Evolutionary conservation across 2,888 invertebrate genomes (phyloP).

Genomic region (Noctua pronuba): DNA sequence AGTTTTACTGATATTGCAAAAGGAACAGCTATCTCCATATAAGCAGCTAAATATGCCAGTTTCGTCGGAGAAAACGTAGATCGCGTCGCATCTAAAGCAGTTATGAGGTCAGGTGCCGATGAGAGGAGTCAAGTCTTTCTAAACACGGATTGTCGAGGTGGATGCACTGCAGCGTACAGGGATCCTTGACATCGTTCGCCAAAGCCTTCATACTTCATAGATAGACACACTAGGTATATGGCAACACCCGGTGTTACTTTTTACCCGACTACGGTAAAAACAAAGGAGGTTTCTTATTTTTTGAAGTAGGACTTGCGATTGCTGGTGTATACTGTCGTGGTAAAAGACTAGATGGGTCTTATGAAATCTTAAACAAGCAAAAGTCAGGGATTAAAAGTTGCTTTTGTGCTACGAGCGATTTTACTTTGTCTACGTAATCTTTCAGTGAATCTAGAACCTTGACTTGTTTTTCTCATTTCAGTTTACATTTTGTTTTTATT

Average conservation of each 20-base stretch:
- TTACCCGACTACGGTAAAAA: not conserved
- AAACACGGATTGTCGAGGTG: conserved; percentile 69
- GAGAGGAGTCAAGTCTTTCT: conserved; percentile 69
- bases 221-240: conserved; percentile 38
- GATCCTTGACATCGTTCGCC: conserved; percentile 82
- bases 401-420: not conserved
- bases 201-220: conserved; percentile 45
- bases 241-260: conserved; percentile 16
- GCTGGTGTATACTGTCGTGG: not conserved
- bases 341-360: not conserved
- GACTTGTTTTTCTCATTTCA: conserved; percentile 9
- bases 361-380: not conserved
- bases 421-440: not conserved
- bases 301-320: not conserved
- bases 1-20: conserved; percentile 48
- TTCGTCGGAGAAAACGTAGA: conserved; percentile 46
- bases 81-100: conserved; percentile 56
- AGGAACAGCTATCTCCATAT: conserved; percentile 35
- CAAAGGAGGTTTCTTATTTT: not conserved
- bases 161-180: conserved; percentile 65
- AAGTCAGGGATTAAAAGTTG: not conserved
- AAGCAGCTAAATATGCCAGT: conserved; percentile 33
- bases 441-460: conserved; percentile 5
- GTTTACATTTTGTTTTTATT: conserved; percentile 16
- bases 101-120: conserved; percentile 72